Base-by-base conservation (phyloP, 35 echinoderm and acorn worm genomes). In the Lytechinus pictus region DNA sequence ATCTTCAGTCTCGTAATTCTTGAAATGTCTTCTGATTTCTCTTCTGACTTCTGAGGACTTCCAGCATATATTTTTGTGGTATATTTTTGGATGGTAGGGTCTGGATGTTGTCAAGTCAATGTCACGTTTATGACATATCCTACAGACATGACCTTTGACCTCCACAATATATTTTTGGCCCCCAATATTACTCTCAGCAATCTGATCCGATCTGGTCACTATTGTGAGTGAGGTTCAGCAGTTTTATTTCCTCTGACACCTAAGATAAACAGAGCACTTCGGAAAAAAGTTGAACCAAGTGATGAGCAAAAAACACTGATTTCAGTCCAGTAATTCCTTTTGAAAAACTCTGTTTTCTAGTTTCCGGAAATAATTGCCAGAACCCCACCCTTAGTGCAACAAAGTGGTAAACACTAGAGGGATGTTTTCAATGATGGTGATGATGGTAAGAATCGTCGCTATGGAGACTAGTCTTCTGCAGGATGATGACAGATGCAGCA, bases 171-270 rank as follows among this genome's bases (percentile, higher is more conserved):
- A 58, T 9, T 58, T 79, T 79, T 71, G 19, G 19, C 66, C 21
- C 66, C 66, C 66, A 19, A n/a, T n/a, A 79, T 79, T 79, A 24
- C 66, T 79, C 66, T 24, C 66, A 79, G 66, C 66, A 16, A 79
- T 79, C 19, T 79, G 66, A 24, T 19, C 19, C 66, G 21, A 79
- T 79, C 19, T 79, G 66, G 66, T 19, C 19, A 1, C 3, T 79
- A 79, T 79, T 14, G 21, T 24, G 66, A 79, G 66, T 79, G 66
- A 79, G 66, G 66, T 16, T 24, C 14, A 79, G 88, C 88, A 52
- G 29, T 90, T 52, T 90, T 54, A 90, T 54, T 90, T 90, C 88
- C 88, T 90, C 88, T 90, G 88, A 90, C 88, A 90, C 52, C 88
- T 54, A 90, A 27, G 88, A 90, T 44, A 79, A 79, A 79, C 66